Percentiles rank a stretch among this genome's conserved stretches.
Evolutionary conservation across 2,888 invertebrate genomes (phyloP).

Genomic region (Eupeodes latifasciatus): DNA sequence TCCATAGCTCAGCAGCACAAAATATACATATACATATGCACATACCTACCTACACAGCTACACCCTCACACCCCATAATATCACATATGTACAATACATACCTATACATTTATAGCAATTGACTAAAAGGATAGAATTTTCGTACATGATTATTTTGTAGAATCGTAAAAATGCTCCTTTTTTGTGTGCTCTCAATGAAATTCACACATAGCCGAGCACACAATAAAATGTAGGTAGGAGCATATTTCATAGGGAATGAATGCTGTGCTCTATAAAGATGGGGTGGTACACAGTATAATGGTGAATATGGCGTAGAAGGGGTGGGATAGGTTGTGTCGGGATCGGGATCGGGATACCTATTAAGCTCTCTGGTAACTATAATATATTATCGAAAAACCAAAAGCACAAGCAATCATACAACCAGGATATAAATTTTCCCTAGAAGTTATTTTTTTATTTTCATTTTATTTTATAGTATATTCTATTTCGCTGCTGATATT

Average conservation of each 20-base stretch:
- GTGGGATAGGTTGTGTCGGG: slow-evolving; percentile 7
- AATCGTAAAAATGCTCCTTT: slow-evolving; percentile 74
- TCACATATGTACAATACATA: neutral
- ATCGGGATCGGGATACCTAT: slow-evolving; percentile 70
- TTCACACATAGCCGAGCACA: slow-evolving; percentile 72
- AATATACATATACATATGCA: slow-evolving; percentile 46
- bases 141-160: slow-evolving; percentile 76
- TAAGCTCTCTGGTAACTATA: slow-evolving; percentile 76
- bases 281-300: neutral
- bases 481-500: slow-evolving; percentile 34
- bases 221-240: slow-evolving; percentile 72
- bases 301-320: neutral
- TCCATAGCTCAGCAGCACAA: slow-evolving; percentile 71
- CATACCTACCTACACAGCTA: slow-evolving; percentile 24
- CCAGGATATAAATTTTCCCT: slow-evolving; percentile 77
- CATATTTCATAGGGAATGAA: slow-evolving; percentile 72
- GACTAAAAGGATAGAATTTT: slow-evolving; percentile 76
- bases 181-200: slow-evolving; percentile 75
- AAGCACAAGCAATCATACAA: slow-evolving; percentile 78
- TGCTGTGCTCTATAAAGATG: slow-evolving; percentile 39
- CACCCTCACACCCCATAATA: slow-evolving; percentile 29
- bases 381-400: slow-evolving; percentile 76
- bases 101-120: slow-evolving; percentile 62
- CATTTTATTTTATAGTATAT: slow-evolving; percentile 17
- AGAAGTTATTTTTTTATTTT: slow-evolving; percentile 54